Conservation (phyloP, 2,113 vertebrate species). For the Takifugu flavidus region DNA sequence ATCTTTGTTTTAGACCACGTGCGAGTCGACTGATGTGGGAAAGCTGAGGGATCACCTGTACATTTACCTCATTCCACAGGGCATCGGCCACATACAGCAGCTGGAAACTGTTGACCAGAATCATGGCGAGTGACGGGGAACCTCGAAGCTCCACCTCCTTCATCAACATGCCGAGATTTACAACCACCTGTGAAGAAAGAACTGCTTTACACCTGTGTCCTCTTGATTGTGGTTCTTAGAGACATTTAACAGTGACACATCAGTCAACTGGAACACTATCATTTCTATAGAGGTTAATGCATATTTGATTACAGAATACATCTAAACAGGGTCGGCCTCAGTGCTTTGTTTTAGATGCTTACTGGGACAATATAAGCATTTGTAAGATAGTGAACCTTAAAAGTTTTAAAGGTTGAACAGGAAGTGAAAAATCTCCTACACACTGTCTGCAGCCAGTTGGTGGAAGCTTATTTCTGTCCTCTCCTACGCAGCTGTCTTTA, state of each 20-base stretch:
- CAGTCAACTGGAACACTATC: too few species aligned
- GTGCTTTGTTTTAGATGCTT: background rate
- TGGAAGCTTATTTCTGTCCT: slow-evolving; percentile 56
- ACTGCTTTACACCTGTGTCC: background rate
- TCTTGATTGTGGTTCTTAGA: background rate
- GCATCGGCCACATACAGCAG: slow-evolving; percentile 84
- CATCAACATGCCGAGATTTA: slow-evolving; percentile 85
- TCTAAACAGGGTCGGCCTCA: too few species aligned
- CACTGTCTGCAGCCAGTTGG: slow-evolving; percentile 56
- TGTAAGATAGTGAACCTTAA: slow-evolving; percentile 20
- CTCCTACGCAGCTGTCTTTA: slow-evolving; percentile 56
- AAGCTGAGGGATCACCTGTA: background rate
- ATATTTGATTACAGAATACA: too few species aligned
- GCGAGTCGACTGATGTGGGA: too few species aligned
- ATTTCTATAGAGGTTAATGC: too few species aligned
- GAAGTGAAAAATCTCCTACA: slow-evolving; percentile 57
- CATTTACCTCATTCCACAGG: slow-evolving; percentile 83
- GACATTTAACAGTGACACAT: background rate
- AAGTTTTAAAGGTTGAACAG: slow-evolving; percentile 38
- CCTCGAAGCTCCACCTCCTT: slow-evolving; percentile 81
- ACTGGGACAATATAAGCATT: background rate
- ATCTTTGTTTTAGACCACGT: too few species aligned
- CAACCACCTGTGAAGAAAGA: slow-evolving; percentile 72
- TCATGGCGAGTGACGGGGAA: slow-evolving; percentile 84
- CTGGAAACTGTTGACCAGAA: slow-evolving; percentile 86